Base-by-base conservation (phyloP, 2,888 invertebrate species). In the Amiota minor region DNA sequence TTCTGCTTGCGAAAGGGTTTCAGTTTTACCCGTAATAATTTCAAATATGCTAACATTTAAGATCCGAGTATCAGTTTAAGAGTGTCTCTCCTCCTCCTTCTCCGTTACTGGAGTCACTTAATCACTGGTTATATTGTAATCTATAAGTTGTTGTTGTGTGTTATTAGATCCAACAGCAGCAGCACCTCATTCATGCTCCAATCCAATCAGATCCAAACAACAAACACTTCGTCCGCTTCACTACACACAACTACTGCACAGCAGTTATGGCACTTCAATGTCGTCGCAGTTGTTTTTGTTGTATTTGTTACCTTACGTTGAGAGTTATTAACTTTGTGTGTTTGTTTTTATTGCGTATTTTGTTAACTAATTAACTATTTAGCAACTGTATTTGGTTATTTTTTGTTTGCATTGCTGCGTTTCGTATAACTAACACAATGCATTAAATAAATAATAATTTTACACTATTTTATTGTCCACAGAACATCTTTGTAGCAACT, bases 401-500 rank as follows among this genome's bases (percentile, higher is more conserved):
- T 74, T 71, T 75, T 71, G 76, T 69, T 70, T 75, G 68, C 50
- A 23, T 50, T 23, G 56, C 56, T 11, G 56, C 56, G 56, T 56
- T 56, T 56, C 18, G 56, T 18, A 16, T 10, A 18, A 6, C 18
- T 16, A 18, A 56, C 68, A 50, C 68, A 50, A 72, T 72, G 56
- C 75, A 73, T 64, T 75, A 73, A 64, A 74, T 62, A 64, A 71
- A 73, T 74, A 72, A 74, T 76, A 18, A 65, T 64, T 55, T 45
- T 72, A 62, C 50, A 23, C 64, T 71, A 71, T 78, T 68, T 75
- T 80, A 73, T 80, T 76, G 61, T 74, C 80, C 74, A 61, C 75
- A 77, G 79, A 77, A 35, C 35, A 78, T 77, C 80, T 79, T 72
- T 80, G 79, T 81, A 56, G 77, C 79, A 82, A 79, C 75, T 77